Conservation (phyloP, 1,140 invertebrate genomes). For the Oscheius sp. region DNA sequence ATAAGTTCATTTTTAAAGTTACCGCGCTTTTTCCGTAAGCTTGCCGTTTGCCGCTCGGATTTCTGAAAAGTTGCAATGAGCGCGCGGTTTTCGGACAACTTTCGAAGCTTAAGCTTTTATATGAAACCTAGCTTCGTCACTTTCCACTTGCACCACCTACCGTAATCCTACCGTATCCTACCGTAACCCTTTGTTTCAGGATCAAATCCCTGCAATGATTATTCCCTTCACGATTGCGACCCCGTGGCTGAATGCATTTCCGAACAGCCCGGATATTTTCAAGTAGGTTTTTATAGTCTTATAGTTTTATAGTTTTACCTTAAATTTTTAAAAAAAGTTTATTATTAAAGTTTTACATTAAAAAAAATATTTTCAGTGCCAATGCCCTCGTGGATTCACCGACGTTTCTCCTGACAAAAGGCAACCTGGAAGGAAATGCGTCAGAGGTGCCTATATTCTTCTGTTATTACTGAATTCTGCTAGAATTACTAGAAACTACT, state of each 20-base stretch:
- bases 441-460: slow-evolving; percentile 48
- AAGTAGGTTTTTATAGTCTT: background rate
- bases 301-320: background rate
- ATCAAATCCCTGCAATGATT: slow-evolving; percentile 58
- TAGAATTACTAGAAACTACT: no score
- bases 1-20: no score
- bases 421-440: slow-evolving; percentile 56
- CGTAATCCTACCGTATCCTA: background rate
- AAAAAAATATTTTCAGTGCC: slow-evolving; percentile 60
- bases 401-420: slow-evolving; percentile 47
- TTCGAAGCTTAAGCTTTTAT: background rate
- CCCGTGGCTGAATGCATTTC: slow-evolving; percentile 56
- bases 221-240: slow-evolving; percentile 60
- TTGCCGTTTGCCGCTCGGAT: no score
- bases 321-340: no score
- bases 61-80: no score
- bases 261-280: slow-evolving; percentile 59
- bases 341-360: no score
- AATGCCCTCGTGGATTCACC: slow-evolving; percentile 55
- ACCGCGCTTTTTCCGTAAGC: no score
- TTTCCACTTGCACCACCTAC: no score
- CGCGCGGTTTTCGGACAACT: no score
- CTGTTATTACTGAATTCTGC: background rate
- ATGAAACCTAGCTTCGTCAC: no score
- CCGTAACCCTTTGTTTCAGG: slow-evolving; percentile 40